Conservation (phyloP, 2,888 invertebrate species). For the Andrena trimmerana region DNA sequence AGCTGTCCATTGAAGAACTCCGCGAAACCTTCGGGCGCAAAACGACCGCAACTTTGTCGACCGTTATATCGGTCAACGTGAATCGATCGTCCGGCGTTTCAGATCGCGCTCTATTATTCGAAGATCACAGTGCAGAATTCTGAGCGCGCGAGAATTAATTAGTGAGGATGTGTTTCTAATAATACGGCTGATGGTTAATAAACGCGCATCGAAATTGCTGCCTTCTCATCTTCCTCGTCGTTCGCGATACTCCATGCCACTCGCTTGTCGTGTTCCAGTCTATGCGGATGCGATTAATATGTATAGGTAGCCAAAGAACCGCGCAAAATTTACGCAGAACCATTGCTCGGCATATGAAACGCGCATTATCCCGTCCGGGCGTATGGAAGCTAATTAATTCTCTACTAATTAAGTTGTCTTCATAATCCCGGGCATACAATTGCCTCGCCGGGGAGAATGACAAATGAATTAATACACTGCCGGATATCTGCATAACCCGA, state of each 20-base stretch:
- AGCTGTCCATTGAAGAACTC: neutral
- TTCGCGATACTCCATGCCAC: conserved; percentile 8
- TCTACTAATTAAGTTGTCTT: conserved; percentile 59
- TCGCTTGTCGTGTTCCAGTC: conserved; percentile 23
- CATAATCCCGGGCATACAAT: conserved; percentile 52
- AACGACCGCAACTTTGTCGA: too few relatives aligned
- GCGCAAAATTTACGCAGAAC: conserved; percentile 36
- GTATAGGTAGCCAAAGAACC: conserved; percentile 49
- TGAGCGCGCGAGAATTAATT: conserved; percentile 14
- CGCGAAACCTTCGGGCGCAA: neutral
- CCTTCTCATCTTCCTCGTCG: conserved; percentile 14
- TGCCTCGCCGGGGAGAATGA: conserved; percentile 46
- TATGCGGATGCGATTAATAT: conserved; percentile 51
- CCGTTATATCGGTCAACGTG: neutral
- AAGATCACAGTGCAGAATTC: neutral
- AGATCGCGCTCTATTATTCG: conserved; percentile 6
- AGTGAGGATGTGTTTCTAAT: conserved; percentile 29
- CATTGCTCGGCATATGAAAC: conserved; percentile 20
- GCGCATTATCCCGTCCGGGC: conserved; percentile 35
- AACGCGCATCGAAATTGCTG: conserved; percentile 22
- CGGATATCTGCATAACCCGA: conserved; percentile 15
- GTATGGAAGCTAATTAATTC: conserved; percentile 58
- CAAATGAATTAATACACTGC: conserved; percentile 49
- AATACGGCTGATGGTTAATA: conserved; percentile 23
- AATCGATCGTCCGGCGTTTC: neutral